These are phyloP conservation scores for Myopa tessellatipennis DNA, from an alignment of 2,888 invertebrate species.

Conservation along the genomic window DNA sequence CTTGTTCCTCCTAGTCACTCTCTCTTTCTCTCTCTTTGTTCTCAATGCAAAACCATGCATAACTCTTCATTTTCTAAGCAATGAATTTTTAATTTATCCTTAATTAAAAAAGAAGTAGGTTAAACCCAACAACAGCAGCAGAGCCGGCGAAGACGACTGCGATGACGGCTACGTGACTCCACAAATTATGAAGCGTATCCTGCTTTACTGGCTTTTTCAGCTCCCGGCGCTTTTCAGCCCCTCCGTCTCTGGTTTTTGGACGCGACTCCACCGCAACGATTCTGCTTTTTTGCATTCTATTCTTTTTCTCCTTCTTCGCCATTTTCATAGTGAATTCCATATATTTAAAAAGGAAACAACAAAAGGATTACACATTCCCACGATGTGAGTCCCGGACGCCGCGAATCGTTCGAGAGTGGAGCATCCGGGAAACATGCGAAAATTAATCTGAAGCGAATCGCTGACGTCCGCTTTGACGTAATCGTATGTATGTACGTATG, in stretches of 20 bases:
- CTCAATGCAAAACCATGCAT: neutral
- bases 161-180: neutral
- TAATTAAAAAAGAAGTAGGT: neutral
- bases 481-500: neutral
- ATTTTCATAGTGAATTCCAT: neutral
- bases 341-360: neutral
- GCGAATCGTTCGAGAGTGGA: neutral
- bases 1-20: neutral
- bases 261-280: neutral
- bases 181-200: neutral
- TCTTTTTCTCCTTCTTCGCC: too few species aligned
- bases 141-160: neutral
- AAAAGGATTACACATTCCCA: too few species aligned
- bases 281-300: neutral
- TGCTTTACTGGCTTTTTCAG: neutral
- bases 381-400: neutral
- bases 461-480: constrained; percentile 4
- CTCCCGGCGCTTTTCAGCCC: neutral
- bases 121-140: neutral
- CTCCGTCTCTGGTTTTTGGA: neutral
- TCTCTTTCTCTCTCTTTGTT: neutral
- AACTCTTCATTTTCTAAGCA: neutral
- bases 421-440: neutral
- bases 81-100: neutral
- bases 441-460: constrained; percentile 2